A percentile compares a stretch with the other conserved stretches of the same genome.
These are phyloP conservation scores for Toxotes jaculatrix DNA, from an alignment of 2,113 vertebrate genomes.

Conservation along the genomic window DNA sequence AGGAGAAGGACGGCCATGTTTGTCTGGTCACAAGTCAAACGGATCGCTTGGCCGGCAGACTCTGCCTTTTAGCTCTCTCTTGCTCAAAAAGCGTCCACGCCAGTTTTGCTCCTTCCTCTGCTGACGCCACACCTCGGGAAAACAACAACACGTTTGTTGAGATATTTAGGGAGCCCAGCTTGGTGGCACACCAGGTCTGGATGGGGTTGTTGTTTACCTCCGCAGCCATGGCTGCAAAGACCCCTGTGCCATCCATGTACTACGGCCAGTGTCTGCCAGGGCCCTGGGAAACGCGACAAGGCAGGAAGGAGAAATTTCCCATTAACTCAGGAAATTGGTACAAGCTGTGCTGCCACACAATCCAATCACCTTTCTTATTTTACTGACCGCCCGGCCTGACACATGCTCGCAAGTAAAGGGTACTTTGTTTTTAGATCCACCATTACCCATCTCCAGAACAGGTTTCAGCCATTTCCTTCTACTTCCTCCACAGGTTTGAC, in stretches of 20 bases:
- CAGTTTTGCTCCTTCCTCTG: not conserved
- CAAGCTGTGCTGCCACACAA: slow-evolving; percentile 74
- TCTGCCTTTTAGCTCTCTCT: slow-evolving; percentile 1
- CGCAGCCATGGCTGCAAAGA: not conserved
- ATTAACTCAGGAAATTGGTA: slow-evolving; percentile 82
- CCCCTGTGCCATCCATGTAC: not conserved
- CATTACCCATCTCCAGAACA: slow-evolving; percentile 18
- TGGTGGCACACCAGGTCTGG: not conserved
- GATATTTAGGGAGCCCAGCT: slow-evolving; percentile 40
- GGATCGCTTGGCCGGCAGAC: slow-evolving; percentile 5
- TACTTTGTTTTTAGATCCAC: slow-evolving; percentile 59
- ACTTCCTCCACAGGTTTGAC: slow-evolving; percentile 16
- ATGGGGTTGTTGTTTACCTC: slow-evolving; percentile 42
- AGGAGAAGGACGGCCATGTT: slow-evolving; percentile 45
- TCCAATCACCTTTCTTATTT: slow-evolving; percentile 71
- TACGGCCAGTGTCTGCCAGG: not conserved
- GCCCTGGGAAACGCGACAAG: slow-evolving; percentile 35
- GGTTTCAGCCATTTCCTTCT: not conserved
- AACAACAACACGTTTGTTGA: slow-evolving; percentile 25
- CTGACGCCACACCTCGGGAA: slow-evolving; percentile 3
- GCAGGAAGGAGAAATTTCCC: slow-evolving; percentile 70
- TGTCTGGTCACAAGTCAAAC: slow-evolving; percentile 43
- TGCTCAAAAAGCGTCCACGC: not conserved
- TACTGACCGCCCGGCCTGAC: slow-evolving; percentile 27
- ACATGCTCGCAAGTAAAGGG: slow-evolving; percentile 30